phyloP scores from a whole-genome alignment of 2,113 vertebrate genomes.

The Perca fluviatilis region DNA sequence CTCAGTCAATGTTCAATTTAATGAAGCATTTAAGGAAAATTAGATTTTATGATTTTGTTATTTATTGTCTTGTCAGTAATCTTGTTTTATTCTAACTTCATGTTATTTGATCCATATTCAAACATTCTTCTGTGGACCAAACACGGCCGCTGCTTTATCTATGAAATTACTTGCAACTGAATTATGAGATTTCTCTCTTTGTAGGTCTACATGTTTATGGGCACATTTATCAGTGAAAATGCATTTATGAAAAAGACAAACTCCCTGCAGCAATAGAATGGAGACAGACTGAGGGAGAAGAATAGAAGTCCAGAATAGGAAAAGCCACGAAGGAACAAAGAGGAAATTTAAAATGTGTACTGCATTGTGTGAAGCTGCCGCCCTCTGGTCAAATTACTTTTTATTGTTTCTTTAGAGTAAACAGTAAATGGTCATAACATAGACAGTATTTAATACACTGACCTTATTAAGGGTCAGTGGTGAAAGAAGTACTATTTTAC shows the following conservation, averaged over 20 bases:
- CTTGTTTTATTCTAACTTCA: not conserved
- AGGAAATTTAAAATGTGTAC: conserved; percentile 3
- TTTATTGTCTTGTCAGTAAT: not conserved
- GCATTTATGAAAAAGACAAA: conserved; percentile 23
- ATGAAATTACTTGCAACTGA: conserved; percentile 9
- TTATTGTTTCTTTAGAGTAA: not conserved
- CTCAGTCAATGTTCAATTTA: not conserved
- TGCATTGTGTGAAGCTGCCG: not conserved
- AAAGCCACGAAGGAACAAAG: not conserved
- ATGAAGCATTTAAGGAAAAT: not conserved
- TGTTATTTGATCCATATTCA: conserved; percentile 12
- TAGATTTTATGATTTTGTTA: not conserved
- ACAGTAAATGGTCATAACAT: not conserved
- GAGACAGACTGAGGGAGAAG: not conserved
- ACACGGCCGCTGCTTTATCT: conserved; percentile 22
- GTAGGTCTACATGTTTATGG: conserved; percentile 6
- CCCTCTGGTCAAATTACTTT: not conserved
- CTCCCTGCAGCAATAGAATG: conserved; percentile 30
- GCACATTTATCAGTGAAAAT: conserved; percentile 24
- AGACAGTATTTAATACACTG: too few species aligned
- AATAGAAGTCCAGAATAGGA: not conserved
- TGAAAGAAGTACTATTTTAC: too few species aligned
- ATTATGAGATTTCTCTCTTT: conserved; percentile 10
- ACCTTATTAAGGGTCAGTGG: too few species aligned
- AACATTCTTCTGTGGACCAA: not conserved